Conservation (phyloP, 1,140 invertebrate species). For the Subanguina moxae region DNA sequence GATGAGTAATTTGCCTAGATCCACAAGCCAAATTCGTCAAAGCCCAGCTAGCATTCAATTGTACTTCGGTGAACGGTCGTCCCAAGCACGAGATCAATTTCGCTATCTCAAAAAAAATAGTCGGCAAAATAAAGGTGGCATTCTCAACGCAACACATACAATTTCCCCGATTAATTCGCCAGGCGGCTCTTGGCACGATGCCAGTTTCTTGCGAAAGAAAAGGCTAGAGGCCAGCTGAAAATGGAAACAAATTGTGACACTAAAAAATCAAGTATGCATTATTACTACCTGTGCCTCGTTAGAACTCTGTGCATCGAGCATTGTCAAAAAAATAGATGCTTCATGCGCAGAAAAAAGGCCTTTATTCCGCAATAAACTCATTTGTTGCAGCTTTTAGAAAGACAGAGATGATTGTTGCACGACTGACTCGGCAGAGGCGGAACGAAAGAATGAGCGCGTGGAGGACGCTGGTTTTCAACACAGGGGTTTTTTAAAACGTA, state of each 20-base stretch:
- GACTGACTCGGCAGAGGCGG: too few species aligned
- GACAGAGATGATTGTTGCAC: too few species aligned
- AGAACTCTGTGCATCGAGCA: neutral
- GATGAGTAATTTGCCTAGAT: constrained; percentile 27
- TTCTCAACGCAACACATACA: neutral
- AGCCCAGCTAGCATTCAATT: constrained; percentile 27
- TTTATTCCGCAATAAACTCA: neutral
- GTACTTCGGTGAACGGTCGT: constrained; percentile 16
- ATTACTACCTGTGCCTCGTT: constrained; percentile 13
- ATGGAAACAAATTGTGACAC: neutral
- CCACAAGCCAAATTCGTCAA: constrained; percentile 34
- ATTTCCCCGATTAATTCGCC: constrained; percentile 20
- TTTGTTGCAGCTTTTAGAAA: too few species aligned
- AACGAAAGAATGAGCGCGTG: too few species aligned
- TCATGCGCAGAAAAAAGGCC: constrained; percentile 9
- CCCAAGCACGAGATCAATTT: constrained; percentile 26
- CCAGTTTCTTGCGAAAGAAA: constrained; percentile 31
- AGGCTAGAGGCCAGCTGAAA: constrained; percentile 21
- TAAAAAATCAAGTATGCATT: neutral
- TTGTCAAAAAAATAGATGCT: constrained; percentile 3
- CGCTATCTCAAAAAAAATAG: constrained; percentile 17
- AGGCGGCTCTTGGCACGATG: constrained; percentile 30
- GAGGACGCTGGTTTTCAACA: too few species aligned
- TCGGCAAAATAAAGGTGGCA: neutral
- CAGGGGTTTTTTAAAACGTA: too few species aligned